These are phyloP conservation scores for Ceratosolen fusciceps DNA, from an alignment of 1,140 invertebrate species.

Conservation along the genomic window DNA sequence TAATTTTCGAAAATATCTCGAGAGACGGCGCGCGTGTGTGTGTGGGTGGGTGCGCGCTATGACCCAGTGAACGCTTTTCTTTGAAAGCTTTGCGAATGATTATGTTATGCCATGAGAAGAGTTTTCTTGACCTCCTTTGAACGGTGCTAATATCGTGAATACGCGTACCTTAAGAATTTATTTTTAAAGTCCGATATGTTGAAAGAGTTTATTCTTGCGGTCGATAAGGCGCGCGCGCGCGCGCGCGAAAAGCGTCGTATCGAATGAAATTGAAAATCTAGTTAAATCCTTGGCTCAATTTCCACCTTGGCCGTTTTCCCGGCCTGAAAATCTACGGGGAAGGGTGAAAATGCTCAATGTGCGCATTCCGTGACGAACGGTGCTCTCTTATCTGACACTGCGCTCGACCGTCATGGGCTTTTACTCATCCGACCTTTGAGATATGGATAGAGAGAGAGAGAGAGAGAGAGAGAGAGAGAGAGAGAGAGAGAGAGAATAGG, in stretches of 20 bases:
- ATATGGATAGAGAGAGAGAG: too few species aligned
- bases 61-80: conserved; percentile 45
- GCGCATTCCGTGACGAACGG: too few species aligned
- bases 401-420: too few species aligned
- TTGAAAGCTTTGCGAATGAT: conserved; percentile 29
- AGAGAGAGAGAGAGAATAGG: too few species aligned
- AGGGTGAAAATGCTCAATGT: too few species aligned
- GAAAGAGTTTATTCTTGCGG: not conserved
- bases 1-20: conserved; percentile 41
- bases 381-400: too few species aligned
- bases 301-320: not conserved
- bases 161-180: conserved; percentile 5
- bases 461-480: too few species aligned
- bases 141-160: not conserved
- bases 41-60: not conserved
- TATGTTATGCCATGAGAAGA: conserved; percentile 11
- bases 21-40: not conserved
- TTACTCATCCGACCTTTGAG: too few species aligned
- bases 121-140: conserved; percentile 10
- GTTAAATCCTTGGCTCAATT: not conserved
- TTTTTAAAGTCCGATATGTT: not conserved
- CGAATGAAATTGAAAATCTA: not conserved
- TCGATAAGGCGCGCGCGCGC: too few species aligned
- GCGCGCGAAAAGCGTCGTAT: not conserved
- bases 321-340: too few species aligned